Evolutionary conservation across 2,888 invertebrate genomes (phyloP), one percentile per base, ranked within the genome.

Genomic region (Coleophora flavipennella): DNA sequence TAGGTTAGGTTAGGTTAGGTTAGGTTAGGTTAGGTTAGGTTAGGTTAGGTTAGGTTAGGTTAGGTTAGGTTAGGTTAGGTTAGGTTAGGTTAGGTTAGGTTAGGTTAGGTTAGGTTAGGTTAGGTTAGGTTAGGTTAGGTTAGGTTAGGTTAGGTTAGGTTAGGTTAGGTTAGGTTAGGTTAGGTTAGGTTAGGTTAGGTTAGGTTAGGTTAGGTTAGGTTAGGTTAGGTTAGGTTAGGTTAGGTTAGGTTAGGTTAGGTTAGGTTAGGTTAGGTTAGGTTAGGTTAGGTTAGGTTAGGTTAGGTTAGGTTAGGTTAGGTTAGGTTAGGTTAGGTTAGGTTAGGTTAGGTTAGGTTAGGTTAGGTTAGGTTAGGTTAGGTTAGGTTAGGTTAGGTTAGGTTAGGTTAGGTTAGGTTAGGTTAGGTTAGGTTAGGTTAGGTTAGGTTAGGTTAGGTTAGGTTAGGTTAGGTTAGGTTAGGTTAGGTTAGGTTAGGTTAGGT

Each of bases 261-360:
- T 45, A 46, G 48, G 50, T 48, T 50, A 43, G 46, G 48, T 50
- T 50, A 48, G 46, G 45, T 50, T 47, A 46, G 46, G 50, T 47
- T 47, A 48, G 48, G 47, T 48, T 48, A 46, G 45, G 44, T 44
- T 46, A 45, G 44, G 43, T 43, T 46, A 46, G 45, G 48, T 42
- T 47, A 41, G 42, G 42, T 44, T 45, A 42, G 46, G 49, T 49
- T 49, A 45, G 50, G 50, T 46, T 45, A 44, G 46, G 46, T 45
- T 49, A 45, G 46, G 49, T 49, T 49, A 44, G 46, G 48, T 46
- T 46, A 44, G 48, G 43, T 49, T 43, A 44, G 49, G 49, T 46
- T 49, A 43, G 46, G 46, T 49, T 46, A 44, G 44, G 49, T 46
- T 49, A 43, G 49, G 48, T 44, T 46, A 42, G 46, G 44, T 44